Evolutionary conservation across 2,888 invertebrate genomes (phyloP).

Genomic region (Cotesia congregata): DNA sequence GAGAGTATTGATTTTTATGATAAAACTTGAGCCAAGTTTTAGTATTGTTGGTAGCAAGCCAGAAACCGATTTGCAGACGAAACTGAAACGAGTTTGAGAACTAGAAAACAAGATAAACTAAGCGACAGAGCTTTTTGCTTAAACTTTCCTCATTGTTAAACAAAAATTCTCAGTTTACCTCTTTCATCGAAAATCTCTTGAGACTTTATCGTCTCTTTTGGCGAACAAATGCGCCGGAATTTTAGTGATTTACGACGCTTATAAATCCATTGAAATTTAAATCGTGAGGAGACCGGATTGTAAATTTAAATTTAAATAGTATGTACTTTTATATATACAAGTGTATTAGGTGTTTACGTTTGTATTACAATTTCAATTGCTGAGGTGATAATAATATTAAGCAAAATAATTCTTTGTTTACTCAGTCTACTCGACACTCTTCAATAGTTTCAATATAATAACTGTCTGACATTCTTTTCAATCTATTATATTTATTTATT

Average conservation of each 20-base stretch:
- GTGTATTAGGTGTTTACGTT: not conserved
- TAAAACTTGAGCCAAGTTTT: not conserved
- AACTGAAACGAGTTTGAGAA: not conserved
- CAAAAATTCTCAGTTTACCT: no score
- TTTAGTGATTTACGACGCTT: no score
- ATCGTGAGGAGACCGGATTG: no score
- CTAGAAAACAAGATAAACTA: not conserved
- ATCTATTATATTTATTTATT: not conserved
- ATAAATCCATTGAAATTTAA: no score
- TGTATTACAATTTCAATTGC: not conserved
- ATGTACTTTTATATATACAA: not conserved
- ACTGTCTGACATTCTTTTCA: not conserved
- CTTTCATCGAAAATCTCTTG: no score
- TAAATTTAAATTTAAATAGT: not conserved
- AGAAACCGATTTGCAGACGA: not conserved
- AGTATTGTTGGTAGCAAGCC: not conserved
- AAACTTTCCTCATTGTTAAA: no score
- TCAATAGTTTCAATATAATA: not conserved
- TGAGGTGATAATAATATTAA: not conserved
- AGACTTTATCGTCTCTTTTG: no score
- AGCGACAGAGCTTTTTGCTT: no score
- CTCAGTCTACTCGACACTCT: not conserved
- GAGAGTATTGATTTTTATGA: not conserved
- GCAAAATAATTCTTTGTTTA: not conserved
- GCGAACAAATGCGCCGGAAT: no score